A percentile compares a stretch with the other conserved stretches of the same genome.
These are phyloP conservation scores for Hyles vespertilio DNA, from an alignment of 1,140 invertebrate species.

Conservation along the genomic window DNA sequence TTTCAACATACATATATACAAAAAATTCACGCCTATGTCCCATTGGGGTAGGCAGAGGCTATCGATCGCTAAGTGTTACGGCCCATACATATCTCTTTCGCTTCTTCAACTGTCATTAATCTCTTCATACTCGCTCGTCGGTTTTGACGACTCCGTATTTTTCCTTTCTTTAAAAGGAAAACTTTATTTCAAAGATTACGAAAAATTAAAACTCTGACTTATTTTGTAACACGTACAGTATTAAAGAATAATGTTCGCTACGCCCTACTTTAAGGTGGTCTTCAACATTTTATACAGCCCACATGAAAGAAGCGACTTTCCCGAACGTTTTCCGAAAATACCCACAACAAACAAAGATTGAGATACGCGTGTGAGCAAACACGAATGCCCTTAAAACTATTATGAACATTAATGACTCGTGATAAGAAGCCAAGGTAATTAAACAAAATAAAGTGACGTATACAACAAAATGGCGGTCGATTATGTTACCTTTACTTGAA, in stretches of 20 bases:
- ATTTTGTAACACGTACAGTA: neutral
- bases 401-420: constrained; percentile 1
- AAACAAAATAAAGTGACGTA: constrained; percentile 11
- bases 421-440: constrained; percentile 26
- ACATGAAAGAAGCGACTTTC: neutral
- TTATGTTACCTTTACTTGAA: neutral
- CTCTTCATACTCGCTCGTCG: too few species aligned
- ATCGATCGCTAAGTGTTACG: too few species aligned
- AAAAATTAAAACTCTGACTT: too few species aligned
- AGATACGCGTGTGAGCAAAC: constrained; percentile 13
- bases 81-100: too few species aligned
- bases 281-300: neutral
- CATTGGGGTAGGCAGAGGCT: too few species aligned
- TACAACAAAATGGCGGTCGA: neutral
- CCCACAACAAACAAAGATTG: constrained; percentile 20
- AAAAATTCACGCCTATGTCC: too few species aligned
- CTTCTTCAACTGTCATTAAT: too few species aligned
- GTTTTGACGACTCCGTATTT: too few species aligned
- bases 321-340: neutral
- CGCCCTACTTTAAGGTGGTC: neutral
- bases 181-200: too few species aligned
- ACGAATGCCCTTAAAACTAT: constrained; percentile 19
- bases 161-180: too few species aligned
- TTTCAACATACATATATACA: too few species aligned
- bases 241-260: neutral